phyloP scores from a whole-genome alignment of 64 coral and sea anemone genomes.

The Pocillopora verrucosa region DNA sequence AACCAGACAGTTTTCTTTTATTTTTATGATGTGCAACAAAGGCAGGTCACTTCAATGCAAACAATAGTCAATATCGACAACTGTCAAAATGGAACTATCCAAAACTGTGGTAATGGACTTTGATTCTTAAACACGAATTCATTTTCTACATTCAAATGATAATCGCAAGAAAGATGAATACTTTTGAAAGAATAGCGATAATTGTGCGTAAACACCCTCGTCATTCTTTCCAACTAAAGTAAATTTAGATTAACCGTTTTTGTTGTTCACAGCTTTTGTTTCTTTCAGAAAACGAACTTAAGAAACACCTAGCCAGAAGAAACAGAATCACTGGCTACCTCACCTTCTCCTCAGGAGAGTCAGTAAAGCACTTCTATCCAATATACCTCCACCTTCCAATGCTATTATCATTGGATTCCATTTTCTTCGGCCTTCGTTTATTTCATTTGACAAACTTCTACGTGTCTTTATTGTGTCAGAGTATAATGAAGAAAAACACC shows the following conservation, averaged over 20 bases:
- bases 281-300: neutral
- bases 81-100: neutral
- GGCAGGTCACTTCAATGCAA: neutral
- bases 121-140: constrained; percentile 1
- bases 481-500: constrained; percentile 17
- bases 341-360: neutral
- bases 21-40: neutral
- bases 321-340: neutral
- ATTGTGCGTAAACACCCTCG: constrained; percentile 49
- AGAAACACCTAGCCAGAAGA: neutral
- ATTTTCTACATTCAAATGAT: constrained; percentile 41
- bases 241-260: constrained; percentile 51
- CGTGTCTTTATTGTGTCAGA: constrained; percentile 4
- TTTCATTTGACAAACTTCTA: constrained; percentile 7
- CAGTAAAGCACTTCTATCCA: neutral
- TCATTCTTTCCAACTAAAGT: constrained; percentile 22
- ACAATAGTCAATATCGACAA: constrained; percentile 26
- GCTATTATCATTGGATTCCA: neutral
- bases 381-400: neutral
- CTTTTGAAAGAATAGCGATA: constrained; percentile 52
- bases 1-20: neutral
- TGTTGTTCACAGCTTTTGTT: constrained; percentile 28
- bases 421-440: constrained; percentile 9
- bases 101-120: constrained; percentile 18
- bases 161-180: constrained; percentile 33